Percentiles rank a stretch among this genome's conserved stretches.
phyloP scores from a whole-genome alignment of 2,113 vertebrate species.

The Tauraco erythrolophus region DNA sequence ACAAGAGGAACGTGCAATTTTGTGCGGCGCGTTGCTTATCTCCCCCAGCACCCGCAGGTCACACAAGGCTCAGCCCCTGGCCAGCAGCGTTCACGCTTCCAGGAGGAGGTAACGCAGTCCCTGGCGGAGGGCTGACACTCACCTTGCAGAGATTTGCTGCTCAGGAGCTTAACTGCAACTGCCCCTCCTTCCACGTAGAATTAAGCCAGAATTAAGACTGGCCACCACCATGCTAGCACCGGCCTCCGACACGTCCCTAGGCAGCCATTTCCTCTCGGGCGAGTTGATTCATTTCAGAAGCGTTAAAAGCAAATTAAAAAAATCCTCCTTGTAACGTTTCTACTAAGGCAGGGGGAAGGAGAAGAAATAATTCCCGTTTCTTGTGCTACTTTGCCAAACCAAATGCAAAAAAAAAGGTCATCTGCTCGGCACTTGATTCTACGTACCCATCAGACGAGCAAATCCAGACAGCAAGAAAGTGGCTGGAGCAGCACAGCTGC shows the following conservation, averaged over 20 bases:
- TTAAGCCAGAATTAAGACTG: conserved; percentile 62
- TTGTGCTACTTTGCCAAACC: neutral
- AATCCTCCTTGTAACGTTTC: neutral
- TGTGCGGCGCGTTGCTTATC: neutral
- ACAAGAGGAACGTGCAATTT: neutral
- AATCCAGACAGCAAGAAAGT: neutral
- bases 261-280: neutral
- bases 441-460: neutral
- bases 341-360: neutral
- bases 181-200: neutral
- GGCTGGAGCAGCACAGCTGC: neutral
- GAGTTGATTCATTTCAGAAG: neutral
- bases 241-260: neutral
- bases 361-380: neutral
- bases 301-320: neutral
- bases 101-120: neutral
- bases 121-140: neutral
- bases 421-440: neutral
- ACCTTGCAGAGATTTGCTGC: conserved; percentile 55
- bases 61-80: neutral
- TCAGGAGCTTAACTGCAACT: conserved; percentile 24
- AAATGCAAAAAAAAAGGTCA: neutral
- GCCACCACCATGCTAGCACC: neutral
- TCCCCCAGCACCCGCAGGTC: neutral
- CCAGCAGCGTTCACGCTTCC: accelerated